Evolutionary conservation across 2,888 invertebrate species (phyloP).

Genomic region (Lypha dubia): DNA sequence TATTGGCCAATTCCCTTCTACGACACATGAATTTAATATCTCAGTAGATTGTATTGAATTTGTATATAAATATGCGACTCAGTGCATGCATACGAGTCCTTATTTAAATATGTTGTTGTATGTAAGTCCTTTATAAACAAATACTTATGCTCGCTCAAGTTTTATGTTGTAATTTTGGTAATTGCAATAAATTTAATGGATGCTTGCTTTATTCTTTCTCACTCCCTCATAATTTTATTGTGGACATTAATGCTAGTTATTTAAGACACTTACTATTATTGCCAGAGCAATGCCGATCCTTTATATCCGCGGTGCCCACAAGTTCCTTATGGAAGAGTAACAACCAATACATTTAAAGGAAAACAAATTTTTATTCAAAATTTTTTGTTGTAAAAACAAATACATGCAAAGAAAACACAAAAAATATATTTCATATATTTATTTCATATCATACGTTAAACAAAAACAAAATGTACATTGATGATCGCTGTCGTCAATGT

Average conservation of each 20-base stretch:
- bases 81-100: background rate
- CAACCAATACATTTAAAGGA: too few species aligned
- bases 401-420: too few species aligned
- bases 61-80: background rate
- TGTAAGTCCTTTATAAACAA: background rate
- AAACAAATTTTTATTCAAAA: too few species aligned
- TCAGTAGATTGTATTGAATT: background rate
- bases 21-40: background rate
- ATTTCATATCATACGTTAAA: too few species aligned
- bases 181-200: slow-evolving; percentile 30
- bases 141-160: background rate
- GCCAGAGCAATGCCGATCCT: slow-evolving; percentile 9
- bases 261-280: slow-evolving; percentile 16
- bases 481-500: too few species aligned
- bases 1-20: too few species aligned
- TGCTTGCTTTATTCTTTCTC: background rate
- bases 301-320: too few species aligned
- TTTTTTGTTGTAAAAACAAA: too few species aligned
- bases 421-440: too few species aligned
- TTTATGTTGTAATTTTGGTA: background rate
- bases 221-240: background rate
- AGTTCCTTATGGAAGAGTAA: too few species aligned
- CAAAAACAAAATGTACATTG: too few species aligned
- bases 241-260: background rate
- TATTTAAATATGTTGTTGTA: too few species aligned